Evolutionary conservation across 23 tunicate genomes (phyloP).

Genomic region (Phallusia fumigata): DNA sequence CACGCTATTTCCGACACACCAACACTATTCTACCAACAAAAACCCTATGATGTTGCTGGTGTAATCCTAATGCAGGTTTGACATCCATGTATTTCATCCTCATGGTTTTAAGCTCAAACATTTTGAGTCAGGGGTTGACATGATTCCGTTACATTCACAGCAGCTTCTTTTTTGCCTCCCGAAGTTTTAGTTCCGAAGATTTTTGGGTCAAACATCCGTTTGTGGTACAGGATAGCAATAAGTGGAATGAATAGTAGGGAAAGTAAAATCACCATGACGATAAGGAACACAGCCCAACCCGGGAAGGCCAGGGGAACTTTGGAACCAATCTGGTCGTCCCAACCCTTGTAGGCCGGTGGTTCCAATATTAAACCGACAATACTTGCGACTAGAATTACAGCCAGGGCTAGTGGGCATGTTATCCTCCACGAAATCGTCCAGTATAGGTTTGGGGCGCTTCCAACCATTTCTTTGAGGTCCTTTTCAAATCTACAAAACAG

Average conservation of each 20-base stretch:
- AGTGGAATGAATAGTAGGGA: constrained; percentile 74
- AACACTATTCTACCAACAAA: no score
- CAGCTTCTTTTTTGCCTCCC: background rate
- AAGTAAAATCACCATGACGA: constrained; percentile 37
- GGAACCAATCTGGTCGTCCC: constrained; percentile 42
- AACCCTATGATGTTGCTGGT: no score
- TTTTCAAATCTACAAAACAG: constrained; percentile 39
- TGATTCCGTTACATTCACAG: constrained; percentile 19
- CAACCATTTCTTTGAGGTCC: constrained; percentile 71
- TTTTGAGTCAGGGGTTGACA: constrained; percentile 27
- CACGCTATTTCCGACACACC: no score
- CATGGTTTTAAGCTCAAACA: background rate
- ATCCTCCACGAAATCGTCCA: constrained; percentile 80
- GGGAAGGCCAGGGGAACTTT: constrained; percentile 45
- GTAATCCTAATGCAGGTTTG: no score
- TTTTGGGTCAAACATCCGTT: constrained; percentile 35
- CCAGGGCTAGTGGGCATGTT: constrained; percentile 58
- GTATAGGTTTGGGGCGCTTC: constrained; percentile 41
- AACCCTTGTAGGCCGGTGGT: constrained; percentile 42
- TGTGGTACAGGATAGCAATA: constrained; percentile 31
- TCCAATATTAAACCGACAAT: constrained; percentile 26
- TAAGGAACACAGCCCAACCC: constrained; percentile 50
- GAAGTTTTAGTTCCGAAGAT: background rate
- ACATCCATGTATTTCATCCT: background rate
- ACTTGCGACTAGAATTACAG: constrained; percentile 56